Evolutionary conservation across 1,140 invertebrate genomes (phyloP), one percentile per base, ranked within the genome.

Genomic region (Drosophila auraria): DNA sequence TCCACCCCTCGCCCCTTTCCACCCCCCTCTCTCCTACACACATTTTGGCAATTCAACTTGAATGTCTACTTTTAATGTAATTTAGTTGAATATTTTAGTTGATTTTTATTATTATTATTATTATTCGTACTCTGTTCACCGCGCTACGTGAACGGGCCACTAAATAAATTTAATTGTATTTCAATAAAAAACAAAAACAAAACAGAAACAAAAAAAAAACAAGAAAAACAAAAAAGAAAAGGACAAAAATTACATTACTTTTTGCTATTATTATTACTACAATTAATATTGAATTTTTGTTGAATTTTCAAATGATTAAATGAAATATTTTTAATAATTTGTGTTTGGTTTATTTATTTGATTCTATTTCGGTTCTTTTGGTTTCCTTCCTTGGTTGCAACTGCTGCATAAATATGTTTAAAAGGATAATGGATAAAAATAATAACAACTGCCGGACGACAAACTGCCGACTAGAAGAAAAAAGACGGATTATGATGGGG

Each of bases 21-120:
- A 30, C 17, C 23, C 47, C 58, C 33, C 61, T 76, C 40, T 54
- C 70, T 49, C 47, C 33, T 74, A 76, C 61, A 91, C 60, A 91
- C 72, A 75, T 64, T 79, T 71, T 80, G 81, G 73, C 78, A 83
- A 72, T 83, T 73, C 70, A 75, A 78, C 65, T 91, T 83, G 70
- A 73, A 73, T 73, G 79, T 91, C 77, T 83, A 82, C 79, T 80
- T 89, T 82, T 91, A 91, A 91, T 84, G 83, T 92, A 92, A 92
- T 92, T 92, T 92, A 92, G 90, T 83, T 92, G 82, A 92, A 92
- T 92, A 92, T 92, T 92, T 92, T 92, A 92, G 90, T 92, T 92
- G 90, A 92, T 92, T 92, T 92, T 92, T 86, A 90, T 79, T 89
- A 89, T 83, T 83, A 84, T 90, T 86, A 87, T 90, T 86, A 87